Evolutionary conservation across 2,797 vertebrate species (phyloP).

Genomic region (Mastacembelus armatus): DNA sequence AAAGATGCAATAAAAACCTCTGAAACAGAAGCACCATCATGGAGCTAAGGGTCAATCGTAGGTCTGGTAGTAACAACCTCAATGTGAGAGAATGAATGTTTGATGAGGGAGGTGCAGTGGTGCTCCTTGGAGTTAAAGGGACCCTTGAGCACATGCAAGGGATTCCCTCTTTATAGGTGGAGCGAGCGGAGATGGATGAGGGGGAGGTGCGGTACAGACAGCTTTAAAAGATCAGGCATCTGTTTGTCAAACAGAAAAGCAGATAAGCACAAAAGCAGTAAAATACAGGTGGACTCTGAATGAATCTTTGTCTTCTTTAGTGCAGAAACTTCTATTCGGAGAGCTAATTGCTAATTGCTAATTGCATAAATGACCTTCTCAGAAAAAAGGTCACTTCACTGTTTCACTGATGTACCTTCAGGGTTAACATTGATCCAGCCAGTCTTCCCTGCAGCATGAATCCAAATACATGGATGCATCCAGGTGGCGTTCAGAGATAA

Average conservation of each 20-base stretch:
- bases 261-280: conserved; percentile 3
- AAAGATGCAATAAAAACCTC: conserved; percentile 56
- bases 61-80: conserved; percentile 62
- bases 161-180: conserved; percentile 57
- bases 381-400: conserved; percentile 58
- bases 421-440: conserved; percentile 32
- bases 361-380: conserved; percentile 53
- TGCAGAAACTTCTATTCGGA: conserved; percentile 27
- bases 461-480: background rate
- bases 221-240: conserved; percentile 19
- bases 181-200: conserved; percentile 33
- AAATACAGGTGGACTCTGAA: background rate
- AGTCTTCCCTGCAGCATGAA: background rate
- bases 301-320: conserved; percentile 45
- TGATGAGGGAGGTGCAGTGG: conserved; percentile 66
- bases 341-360: conserved; percentile 43
- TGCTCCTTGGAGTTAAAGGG: conserved; percentile 52
- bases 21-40: conserved; percentile 60
- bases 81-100: conserved; percentile 75
- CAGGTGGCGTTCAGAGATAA: conserved; percentile 1
- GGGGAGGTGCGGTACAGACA: background rate
- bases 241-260: conserved; percentile 20
- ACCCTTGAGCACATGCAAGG: conserved; percentile 42
- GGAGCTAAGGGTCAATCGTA: conserved; percentile 40
- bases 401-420: conserved; percentile 31